Evolutionary conservation across 2,113 vertebrate species (phyloP), one percentile per base, ranked within the genome.

Genomic region (Saguinus imperator): DNA sequence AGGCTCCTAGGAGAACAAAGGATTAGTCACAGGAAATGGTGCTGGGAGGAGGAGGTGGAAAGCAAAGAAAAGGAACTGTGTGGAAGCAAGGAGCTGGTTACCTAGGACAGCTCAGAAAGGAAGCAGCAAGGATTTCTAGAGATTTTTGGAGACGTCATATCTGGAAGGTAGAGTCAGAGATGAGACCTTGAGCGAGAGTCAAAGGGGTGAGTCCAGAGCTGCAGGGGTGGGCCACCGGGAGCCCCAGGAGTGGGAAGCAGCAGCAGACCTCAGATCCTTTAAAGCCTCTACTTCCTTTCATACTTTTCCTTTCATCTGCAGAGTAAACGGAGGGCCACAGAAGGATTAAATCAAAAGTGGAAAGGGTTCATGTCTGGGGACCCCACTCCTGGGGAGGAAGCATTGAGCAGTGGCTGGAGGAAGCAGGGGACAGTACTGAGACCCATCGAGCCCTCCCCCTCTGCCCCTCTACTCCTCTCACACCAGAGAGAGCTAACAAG

Each of bases 1-100:
- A 66, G 9, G 32, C 45, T 84, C 40, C 66, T 82, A 82, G 57
- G 76, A 96, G 45, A 91, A 86, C 81, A 95, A 95, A 97, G 66
- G 76, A 32, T 91, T 89, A 88, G 89, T 94, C 85, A 72, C 14
- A 45, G 57, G 50, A 93, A 89, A 8, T 0, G 0, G 25, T 20
- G 48, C 43, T 27, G 20, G 37, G 40, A 6, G 40, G 72, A 23
- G 32, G 17, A 18, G 32, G 21, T 52, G 29, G 27, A 35, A 40
- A 32, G 76, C 32, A 57, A 50, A 94, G 72, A 50, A 58, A 52
- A 23, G 32, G 32, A 32, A 88, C 50, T 76, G 77, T 27, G 6
- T n/a, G 72, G 27, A 57, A 70, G 70, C 66, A 7, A 40, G 58
- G 7, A 73, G 37, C 73, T 92, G 94, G 58, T 50, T 77, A n/a